Conservation (phyloP, 2,797 vertebrate genomes). For the Todus mexicanus region DNA sequence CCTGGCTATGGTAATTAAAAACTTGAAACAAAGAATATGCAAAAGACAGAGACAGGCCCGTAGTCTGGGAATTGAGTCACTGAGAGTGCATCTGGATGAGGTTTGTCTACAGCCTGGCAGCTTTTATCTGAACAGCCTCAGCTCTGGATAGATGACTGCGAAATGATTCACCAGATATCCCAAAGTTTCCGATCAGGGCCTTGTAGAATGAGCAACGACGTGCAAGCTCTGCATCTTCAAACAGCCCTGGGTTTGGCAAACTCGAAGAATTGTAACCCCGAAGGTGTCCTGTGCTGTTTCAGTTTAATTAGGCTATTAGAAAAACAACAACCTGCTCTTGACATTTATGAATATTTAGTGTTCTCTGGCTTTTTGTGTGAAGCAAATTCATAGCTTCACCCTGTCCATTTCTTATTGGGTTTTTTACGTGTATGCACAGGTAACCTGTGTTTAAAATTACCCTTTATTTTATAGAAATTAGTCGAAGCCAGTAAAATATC, state of each 20-base stretch:
- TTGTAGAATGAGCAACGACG: background rate
- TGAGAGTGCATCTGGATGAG: background rate
- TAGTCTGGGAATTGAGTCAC: background rate
- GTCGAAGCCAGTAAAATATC: background rate
- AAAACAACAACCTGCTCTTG: background rate
- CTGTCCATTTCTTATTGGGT: background rate
- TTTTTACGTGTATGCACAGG: background rate
- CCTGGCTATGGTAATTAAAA: background rate
- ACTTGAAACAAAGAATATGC: background rate
- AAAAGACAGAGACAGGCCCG: background rate
- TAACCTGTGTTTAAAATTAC: background rate
- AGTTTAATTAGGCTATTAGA: background rate
- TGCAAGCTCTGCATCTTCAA: background rate
- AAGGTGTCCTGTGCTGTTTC: background rate
- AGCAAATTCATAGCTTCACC: background rate
- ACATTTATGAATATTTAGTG: background rate
- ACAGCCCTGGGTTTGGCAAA: background rate
- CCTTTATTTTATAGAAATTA: slow-evolving; percentile 3
- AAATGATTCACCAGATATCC: background rate
- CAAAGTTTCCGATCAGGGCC: background rate
- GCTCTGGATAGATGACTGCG: background rate
- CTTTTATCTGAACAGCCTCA: background rate
- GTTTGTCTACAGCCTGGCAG: background rate
- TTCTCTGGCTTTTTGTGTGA: background rate
- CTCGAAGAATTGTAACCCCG: background rate